These are phyloP conservation scores for Henricia sp. DNA, from an alignment of 53 echinoderm and acorn worm genomes.

Conservation along the genomic window DNA sequence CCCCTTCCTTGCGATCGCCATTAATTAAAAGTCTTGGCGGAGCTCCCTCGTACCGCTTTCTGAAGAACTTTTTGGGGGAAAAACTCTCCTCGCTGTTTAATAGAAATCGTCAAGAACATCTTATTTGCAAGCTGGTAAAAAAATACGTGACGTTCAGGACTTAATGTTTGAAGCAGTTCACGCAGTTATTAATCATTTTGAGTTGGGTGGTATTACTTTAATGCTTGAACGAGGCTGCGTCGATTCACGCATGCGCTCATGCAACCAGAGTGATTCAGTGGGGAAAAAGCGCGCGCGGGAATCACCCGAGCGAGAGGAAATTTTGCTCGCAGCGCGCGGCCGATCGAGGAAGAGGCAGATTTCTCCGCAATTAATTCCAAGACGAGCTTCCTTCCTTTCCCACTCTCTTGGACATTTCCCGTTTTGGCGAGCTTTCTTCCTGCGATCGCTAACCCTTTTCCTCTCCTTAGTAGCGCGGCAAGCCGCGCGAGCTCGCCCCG, in stretches of 20 bases:
- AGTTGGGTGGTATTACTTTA: constrained; percentile 3
- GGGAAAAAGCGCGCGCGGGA: not conserved
- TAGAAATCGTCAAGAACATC: not conserved
- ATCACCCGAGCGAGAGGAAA: constrained; percentile 40
- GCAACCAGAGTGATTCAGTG: not conserved
- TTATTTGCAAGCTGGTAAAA: not conserved
- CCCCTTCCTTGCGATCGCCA: constrained; percentile 37
- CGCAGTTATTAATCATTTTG: not conserved
- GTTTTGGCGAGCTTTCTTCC: constrained; percentile 56
- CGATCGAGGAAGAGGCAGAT: constrained; percentile 59
- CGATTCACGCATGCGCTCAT: constrained; percentile 15
- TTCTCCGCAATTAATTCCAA: constrained; percentile 74
- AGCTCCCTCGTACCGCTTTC: not conserved
- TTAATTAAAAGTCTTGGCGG: constrained; percentile 37
- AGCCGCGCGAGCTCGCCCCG: not conserved
- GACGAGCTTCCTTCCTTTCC: constrained; percentile 71
- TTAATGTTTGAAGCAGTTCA: not conserved
- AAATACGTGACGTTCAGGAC: constrained; percentile 23
- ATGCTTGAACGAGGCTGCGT: constrained; percentile 37
- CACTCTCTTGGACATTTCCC: constrained; percentile 64
- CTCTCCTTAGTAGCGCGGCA: not conserved
- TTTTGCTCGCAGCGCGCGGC: constrained; percentile 46
- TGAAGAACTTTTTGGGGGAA: no score
- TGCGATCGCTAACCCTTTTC: constrained; percentile 32
- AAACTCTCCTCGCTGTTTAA: not conserved